phyloP scores from a whole-genome alignment of 2,797 vertebrate species.

The Enteromius mattozi region DNA sequence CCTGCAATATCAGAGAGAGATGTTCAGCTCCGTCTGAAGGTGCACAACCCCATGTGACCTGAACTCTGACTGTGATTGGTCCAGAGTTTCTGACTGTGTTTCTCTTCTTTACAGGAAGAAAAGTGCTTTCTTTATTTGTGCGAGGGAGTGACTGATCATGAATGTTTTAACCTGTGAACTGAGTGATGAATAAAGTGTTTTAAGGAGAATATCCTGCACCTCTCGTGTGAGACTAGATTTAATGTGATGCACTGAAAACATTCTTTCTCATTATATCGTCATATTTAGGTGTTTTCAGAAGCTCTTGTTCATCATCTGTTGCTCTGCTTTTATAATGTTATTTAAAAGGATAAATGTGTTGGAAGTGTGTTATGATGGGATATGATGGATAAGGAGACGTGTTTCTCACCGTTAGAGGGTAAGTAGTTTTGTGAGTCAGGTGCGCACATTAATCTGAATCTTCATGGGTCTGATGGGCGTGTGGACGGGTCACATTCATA shows the following conservation, averaged over 20 bases:
- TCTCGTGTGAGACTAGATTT: neutral
- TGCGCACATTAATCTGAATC: neutral
- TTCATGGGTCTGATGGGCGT: conserved; percentile 26
- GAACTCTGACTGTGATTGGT: conserved; percentile 1
- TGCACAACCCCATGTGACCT: conserved; percentile 8
- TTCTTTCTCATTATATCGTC: neutral
- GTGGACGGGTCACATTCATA: neutral
- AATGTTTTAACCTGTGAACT: conserved; percentile 47
- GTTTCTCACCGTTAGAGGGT: neutral
- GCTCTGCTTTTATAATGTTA: neutral
- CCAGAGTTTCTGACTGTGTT: neutral
- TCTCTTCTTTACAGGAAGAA: conserved; percentile 77
- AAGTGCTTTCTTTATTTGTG: conserved; percentile 79
- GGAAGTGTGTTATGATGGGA: neutral
- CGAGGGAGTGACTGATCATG: conserved; percentile 64
- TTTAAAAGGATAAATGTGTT: neutral
- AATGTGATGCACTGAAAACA: neutral
- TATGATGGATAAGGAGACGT: neutral
- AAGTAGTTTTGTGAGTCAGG: neutral
- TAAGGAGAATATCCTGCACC: neutral
- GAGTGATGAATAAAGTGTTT: conserved; percentile 60
- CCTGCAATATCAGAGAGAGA: neutral
- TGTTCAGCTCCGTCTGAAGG: neutral
- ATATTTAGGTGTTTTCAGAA: neutral
- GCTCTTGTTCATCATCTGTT: neutral